These are phyloP conservation scores for Tromatobia lineatoria DNA, from an alignment of 2,888 invertebrate species.

Conservation along the genomic window DNA sequence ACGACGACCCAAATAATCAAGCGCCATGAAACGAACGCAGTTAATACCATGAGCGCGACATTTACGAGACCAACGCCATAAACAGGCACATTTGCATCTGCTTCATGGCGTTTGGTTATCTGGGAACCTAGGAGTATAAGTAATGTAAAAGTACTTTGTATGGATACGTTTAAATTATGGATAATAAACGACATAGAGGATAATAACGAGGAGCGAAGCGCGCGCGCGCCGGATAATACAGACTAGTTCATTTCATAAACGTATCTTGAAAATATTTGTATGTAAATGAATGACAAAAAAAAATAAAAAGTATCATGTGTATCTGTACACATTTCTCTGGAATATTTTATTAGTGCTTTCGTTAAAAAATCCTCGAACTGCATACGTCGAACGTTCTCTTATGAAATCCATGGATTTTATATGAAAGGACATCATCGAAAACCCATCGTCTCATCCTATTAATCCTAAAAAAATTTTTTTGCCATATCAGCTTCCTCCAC, in stretches of 20 bases:
- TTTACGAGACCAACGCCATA: too few relatives aligned
- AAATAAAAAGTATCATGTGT: constrained; percentile 76
- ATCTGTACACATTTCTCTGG: constrained; percentile 34
- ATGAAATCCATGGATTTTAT: background rate
- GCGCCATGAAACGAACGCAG: too few relatives aligned
- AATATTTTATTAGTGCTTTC: constrained; percentile 7
- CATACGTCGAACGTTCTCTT: background rate
- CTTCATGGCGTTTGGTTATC: too few relatives aligned
- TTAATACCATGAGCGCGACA: too few relatives aligned
- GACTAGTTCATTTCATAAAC: constrained; percentile 79
- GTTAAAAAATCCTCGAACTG: background rate
- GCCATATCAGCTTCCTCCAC: background rate
- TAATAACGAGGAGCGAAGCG: constrained; percentile 57
- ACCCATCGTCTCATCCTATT: background rate
- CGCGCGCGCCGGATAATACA: constrained; percentile 72
- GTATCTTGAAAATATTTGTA: constrained; percentile 83
- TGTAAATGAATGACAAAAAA: constrained; percentile 84
- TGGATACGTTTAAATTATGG: constrained; percentile 74
- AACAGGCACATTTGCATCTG: too few relatives aligned
- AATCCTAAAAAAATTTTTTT: background rate
- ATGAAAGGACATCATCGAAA: background rate
- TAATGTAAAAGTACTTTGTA: constrained; percentile 76
- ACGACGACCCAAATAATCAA: constrained; percentile 5
- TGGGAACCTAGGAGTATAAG: constrained; percentile 62
- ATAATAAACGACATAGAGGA: constrained; percentile 66